Percentiles rank a stretch among this genome's conserved stretches.
phyloP scores from a whole-genome alignment of 2,888 invertebrate species.

The Allygus modestus region DNA sequence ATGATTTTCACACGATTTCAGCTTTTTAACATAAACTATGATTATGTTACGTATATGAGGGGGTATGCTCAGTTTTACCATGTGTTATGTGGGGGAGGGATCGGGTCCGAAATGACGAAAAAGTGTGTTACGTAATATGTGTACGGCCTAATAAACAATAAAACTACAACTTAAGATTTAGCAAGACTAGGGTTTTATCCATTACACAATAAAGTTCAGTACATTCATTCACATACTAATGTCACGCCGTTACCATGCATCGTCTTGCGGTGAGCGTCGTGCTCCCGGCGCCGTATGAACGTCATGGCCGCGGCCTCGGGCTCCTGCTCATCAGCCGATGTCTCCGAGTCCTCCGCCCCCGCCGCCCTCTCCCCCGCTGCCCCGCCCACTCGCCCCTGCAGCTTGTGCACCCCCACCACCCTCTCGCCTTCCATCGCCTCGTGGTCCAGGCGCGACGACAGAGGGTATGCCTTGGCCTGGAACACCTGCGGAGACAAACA shows the following conservation, averaged over 20 bases:
- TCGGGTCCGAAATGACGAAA: too few relatives aligned
- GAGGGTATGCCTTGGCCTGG: slow-evolving; percentile 79
- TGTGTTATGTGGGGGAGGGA: too few relatives aligned
- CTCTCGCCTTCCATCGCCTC: slow-evolving; percentile 72
- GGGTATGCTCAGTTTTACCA: too few relatives aligned
- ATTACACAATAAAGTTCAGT: too few relatives aligned
- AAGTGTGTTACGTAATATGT: too few relatives aligned
- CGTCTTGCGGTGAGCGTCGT: slow-evolving; percentile 46
- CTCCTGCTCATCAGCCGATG: slow-evolving; percentile 80
- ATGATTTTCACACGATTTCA: too few relatives aligned
- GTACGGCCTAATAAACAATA: too few relatives aligned
- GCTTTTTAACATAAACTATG: too few relatives aligned
- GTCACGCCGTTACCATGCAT: slow-evolving; percentile 10
- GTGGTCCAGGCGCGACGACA: slow-evolving; percentile 73
- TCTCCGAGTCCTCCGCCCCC: slow-evolving; percentile 75
- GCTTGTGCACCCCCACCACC: neutral
- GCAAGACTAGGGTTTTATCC: too few relatives aligned
- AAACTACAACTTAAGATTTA: too few relatives aligned
- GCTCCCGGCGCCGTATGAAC: slow-evolving; percentile 74
- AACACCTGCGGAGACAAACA: slow-evolving; percentile 72
- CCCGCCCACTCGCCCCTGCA: slow-evolving; percentile 68
- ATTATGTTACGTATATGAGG: too few relatives aligned
- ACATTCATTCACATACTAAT: too few relatives aligned
- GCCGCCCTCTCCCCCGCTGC: slow-evolving; percentile 73
- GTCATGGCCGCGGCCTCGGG: slow-evolving; percentile 77